Base-by-base conservation (phyloP, 1,140 invertebrate species). In the Lutraria rhynchaena region DNA sequence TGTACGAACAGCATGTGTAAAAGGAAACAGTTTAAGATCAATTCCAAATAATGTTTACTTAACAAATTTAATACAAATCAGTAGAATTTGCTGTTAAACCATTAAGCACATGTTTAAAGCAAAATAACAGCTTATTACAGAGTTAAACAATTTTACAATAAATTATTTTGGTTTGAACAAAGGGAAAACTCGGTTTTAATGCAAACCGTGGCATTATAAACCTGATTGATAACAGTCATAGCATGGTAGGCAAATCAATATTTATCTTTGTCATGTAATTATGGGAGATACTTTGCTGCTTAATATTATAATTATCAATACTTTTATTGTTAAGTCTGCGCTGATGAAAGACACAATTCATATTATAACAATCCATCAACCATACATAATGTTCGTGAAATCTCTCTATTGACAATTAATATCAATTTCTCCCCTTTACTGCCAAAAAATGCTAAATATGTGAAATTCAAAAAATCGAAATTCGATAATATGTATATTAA, bases 261-360 rank as follows among this genome's bases (percentile, higher is more conserved):
- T 73, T 73, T 55, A 58, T 58, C 51, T 73, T 57, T 58, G 49
- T 73, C 33, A n/a, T 57, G 51, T 57, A 29, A 57, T 57, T 73
- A 58, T 53, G 35, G 15, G 27, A 49, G 17, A 24, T 73, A 73
- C 44, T 3, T 51, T 37, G 41, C 33, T 51, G 57, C 24, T 73
- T 73, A 73, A 57, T 29, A 17, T 46, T 31, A 75, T 75, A 27
- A 60, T 75, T 73, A 73, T 73, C 57, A 75, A 60, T 75, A 75
- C 46, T n/a, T 29, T 11, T 58, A 44, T 13, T 49, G 63, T 46
- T 27, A 67, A 29, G 41, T 41, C 15, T 41, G 15, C 37, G 15
- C 5, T 7, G 37, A 41, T 41, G 63, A 67, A 67, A 67, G 22
- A 67, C 44, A 35, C 7, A 65, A 65, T 65, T 41, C 41, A 27